phyloP scores from a whole-genome alignment of 1,140 invertebrate genomes.

The Tetragonula clypearis region DNA sequence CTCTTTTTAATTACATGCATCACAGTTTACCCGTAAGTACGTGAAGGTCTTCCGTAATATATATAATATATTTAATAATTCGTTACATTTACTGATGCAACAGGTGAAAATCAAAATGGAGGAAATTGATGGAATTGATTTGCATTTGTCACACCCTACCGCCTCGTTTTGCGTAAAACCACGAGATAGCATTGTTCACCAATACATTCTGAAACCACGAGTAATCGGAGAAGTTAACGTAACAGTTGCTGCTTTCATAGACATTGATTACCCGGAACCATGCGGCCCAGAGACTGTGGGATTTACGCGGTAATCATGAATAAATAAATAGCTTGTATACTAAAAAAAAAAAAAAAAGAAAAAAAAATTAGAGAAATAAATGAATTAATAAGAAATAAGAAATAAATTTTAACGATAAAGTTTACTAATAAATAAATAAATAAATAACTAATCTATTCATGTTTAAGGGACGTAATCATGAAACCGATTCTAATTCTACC shows the following conservation, averaged over 20 bases:
- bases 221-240: constrained; percentile 84
- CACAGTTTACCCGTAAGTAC: constrained; percentile 83
- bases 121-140: constrained; percentile 79
- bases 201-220: constrained; percentile 81
- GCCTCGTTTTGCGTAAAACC: constrained; percentile 78
- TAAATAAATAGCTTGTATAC: neutral
- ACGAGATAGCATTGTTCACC: constrained; percentile 79
- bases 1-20: constrained; percentile 88
- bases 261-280: constrained; percentile 75
- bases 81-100: neutral
- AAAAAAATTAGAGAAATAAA: neutral
- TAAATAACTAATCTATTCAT: neutral
- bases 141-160: constrained; percentile 67
- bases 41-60: too few relatives aligned
- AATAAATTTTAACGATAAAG: neutral
- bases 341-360: neutral
- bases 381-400: neutral
- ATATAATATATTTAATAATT: neutral
- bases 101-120: constrained; percentile 83
- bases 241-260: constrained; percentile 83
- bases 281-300: constrained; percentile 81
- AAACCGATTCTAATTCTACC: constrained; percentile 84
- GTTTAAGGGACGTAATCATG: constrained; percentile 82
- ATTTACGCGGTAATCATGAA: constrained; percentile 75
- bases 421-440: neutral